phyloP scores from a whole-genome alignment of 1,140 invertebrate genomes.

The Meloidogyne hapla region DNA sequence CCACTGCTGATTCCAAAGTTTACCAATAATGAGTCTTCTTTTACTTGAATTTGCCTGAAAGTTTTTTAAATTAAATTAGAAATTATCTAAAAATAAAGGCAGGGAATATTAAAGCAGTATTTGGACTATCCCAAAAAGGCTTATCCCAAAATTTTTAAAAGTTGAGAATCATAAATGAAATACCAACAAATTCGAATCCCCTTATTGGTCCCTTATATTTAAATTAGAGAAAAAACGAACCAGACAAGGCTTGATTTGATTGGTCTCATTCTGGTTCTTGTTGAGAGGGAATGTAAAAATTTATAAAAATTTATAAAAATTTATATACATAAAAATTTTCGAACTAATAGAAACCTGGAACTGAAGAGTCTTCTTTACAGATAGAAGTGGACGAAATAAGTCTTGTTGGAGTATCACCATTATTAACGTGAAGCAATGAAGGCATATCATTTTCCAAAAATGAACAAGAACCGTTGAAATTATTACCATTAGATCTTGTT shows the following conservation, averaged over 20 bases:
- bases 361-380: background rate
- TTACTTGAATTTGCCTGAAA: conserved; percentile 32
- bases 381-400: conserved; percentile 16
- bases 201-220: background rate
- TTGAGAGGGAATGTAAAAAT: conserved; percentile 35
- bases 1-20: conserved; percentile 30
- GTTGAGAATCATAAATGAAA: too few species aligned
- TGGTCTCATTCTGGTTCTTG: conserved; percentile 45
- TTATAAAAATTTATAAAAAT: background rate
- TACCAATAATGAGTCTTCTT: conserved; percentile 34
- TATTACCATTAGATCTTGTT: background rate
- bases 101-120: too few species aligned
- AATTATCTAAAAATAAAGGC: too few species aligned
- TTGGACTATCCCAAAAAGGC: too few species aligned
- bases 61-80: too few species aligned
- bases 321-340: background rate
- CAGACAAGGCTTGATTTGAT: conserved; percentile 29
- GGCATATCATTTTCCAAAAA: conserved; percentile 12
- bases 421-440: conserved; percentile 8
- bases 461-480: conserved; percentile 17
- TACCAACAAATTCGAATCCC: too few species aligned
- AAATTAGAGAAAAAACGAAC: conserved; percentile 32
- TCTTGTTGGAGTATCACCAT: conserved; percentile 6
- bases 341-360: conserved; percentile 11
- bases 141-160: too few species aligned